Base-by-base conservation (phyloP, 2,113 vertebrate genomes). In the Polypterus bichir region DNA sequence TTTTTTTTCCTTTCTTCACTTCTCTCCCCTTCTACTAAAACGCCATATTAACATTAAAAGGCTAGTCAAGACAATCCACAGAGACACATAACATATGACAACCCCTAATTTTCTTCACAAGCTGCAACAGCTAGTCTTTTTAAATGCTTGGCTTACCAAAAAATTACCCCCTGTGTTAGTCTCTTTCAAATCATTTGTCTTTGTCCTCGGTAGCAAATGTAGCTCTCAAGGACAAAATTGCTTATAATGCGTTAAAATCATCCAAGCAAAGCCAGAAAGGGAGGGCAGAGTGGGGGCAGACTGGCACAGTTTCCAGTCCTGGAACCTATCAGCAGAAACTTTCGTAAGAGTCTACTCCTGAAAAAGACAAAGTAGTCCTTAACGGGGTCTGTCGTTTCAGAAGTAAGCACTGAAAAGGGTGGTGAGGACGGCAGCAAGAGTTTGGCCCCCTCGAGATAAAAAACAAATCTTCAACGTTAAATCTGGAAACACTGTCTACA, bases 31-130 rank as follows among this genome's bases (percentile, higher is more conserved):
- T 62, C 61, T 56, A 60, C 72, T 66, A 63, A 83, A 84, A 87
- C 82, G 83, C 74, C 81, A 84, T 79, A 84, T 84, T 83, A 83
- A 71, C 81, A 85, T 86, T 83, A 76, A 71, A 68, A 70, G 73
- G 74, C 68, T 59, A 75, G 63, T 66, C 74, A 57, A 64, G 71
- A 71, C 69, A 66, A 75, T 83, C 74, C 72, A 59, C 61, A 61
- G 64, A 76, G 76, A 76, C 69, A 46, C 65, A 68, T 64, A 45
- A 66, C 72, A 76, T 78, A 79, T 81, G 79, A 83, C 78, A 83
- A 78, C 78, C 76, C 68, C 74, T 76, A 77, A 79, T 82, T 81
- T 81, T 8, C 44, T 53, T 46, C 8, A 9, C 47, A 67, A 75
- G 52, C 69, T 69, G 5, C 5, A 7, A 69, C 67, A 74, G 27